Conservation (phyloP, 2,888 invertebrate genomes). For the Cephus rjabovi region DNA sequence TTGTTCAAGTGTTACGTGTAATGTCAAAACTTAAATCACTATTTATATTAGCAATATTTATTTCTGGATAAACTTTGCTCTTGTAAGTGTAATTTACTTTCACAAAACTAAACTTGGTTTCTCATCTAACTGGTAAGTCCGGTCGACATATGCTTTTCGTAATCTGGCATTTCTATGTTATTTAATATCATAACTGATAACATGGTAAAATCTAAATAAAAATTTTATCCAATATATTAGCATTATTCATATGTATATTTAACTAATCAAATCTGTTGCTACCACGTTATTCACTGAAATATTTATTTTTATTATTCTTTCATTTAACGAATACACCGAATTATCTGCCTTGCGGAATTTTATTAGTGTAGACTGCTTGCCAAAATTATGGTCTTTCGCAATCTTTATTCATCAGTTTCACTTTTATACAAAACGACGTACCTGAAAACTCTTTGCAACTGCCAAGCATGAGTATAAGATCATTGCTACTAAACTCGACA, state of each 20-base stretch:
- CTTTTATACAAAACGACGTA: background rate
- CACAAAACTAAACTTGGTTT: background rate
- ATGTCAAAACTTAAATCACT: background rate
- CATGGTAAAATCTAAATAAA: too few relatives aligned
- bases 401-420: background rate
- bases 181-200: background rate
- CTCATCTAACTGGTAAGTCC: background rate
- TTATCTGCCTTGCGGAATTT: background rate
- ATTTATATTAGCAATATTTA: background rate
- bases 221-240: background rate
- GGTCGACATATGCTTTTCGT: background rate
- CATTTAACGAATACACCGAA: background rate
- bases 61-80: background rate
- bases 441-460: background rate
- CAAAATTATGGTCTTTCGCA: background rate
- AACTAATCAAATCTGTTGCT: background rate
- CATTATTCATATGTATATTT: background rate
- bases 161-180: background rate
- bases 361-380: background rate
- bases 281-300: background rate
- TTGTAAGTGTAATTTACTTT: background rate
- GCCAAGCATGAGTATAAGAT: background rate
- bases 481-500: background rate
- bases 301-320: background rate
- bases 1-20: background rate